Base-by-base conservation (phyloP, 2,797 vertebrate species). In the Sebastes wilsoni region DNA sequence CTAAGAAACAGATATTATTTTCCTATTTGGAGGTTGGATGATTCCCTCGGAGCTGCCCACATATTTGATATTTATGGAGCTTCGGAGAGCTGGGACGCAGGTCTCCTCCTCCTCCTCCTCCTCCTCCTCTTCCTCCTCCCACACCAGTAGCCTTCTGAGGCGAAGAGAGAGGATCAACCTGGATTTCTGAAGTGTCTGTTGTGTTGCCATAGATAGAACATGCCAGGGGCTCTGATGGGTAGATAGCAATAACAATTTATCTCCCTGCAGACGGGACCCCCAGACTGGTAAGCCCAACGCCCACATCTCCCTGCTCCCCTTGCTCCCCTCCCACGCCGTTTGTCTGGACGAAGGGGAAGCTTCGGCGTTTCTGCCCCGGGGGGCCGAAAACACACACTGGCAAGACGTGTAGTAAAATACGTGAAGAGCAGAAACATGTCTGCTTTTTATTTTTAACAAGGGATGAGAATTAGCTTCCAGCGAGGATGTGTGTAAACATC, bases 171-270 rank as follows among this genome's bases (percentile, higher is more conserved):
- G 79, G 86, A 85, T 85, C 73, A 77, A 79, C 66, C 75, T 77
- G 83, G 88, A 77, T 87, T 79, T 78, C 58, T 86, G 67, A 77
- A 66, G 76, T 73, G 86, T 81, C 73, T 78, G 70, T 81, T 82
- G 79, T 79, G 87, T 79, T 87, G 78, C 87, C 84, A 79, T 78
- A 91, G 83, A 87, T 88, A 84, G 84, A 89, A 88, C 27, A 71
- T 60, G 92, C 92, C 89, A 46, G 91, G 1, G 91, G 92, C 88
- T 80, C 74, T 66, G 66, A 80, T 85, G 82, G 80, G 71, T 75
- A 71, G 88, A 88, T 75, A 77, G 72, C 82, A 36, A 36, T 20
- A 82, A 79, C 76, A 64, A 73, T 77, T 56, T 54, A 25, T 85
- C 76, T 89, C 85, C 86, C 75, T n/a, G 66, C 73, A 83, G 87